A percentile compares a stretch with the other conserved stretches of the same genome.
Evolutionary conservation across 1,140 invertebrate genomes (phyloP).

Genomic region (Triops longicaudatus): DNA sequence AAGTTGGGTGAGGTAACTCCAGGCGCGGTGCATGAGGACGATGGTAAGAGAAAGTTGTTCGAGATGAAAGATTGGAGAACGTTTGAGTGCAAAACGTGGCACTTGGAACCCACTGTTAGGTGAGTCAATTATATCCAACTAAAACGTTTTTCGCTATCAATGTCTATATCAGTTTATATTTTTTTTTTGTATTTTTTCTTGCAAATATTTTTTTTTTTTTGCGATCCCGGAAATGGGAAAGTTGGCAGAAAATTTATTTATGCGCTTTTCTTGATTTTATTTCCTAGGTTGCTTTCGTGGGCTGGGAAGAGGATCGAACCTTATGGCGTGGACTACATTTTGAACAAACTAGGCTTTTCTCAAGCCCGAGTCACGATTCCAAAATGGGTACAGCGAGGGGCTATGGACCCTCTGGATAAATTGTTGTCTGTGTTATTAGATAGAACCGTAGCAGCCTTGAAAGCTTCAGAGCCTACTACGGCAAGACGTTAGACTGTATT

Average conservation of each 20-base stretch:
- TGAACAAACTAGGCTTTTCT: conserved; percentile 91
- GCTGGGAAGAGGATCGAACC: conserved; percentile 92
- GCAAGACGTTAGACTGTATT: not conserved
- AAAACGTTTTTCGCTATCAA: conserved; percentile 35
- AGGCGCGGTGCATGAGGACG: conserved; percentile 10
- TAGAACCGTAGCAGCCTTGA: conserved; percentile 36
- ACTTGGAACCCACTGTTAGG: conserved; percentile 92
- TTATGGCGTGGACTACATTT: conserved; percentile 93
- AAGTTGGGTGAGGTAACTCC: conserved; percentile 10
- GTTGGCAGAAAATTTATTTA: not conserved
- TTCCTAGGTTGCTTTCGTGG: conserved; percentile 74
- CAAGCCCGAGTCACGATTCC: conserved; percentile 96
- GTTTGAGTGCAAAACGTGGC: conserved; percentile 94
- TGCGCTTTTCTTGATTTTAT: conserved; percentile 24
- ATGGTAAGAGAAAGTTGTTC: conserved; percentile 30
- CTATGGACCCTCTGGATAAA: conserved; percentile 91
- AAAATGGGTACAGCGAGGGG: conserved; percentile 96
- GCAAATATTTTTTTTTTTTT: no score
- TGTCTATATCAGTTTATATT: no score
- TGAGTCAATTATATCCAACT: conserved; percentile 40
- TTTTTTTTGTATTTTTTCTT: not conserved
- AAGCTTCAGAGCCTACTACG: conserved; percentile 17
- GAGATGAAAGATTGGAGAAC: conserved; percentile 78
- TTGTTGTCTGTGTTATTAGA: conserved; percentile 48
- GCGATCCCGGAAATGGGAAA: no score